Evolutionary conservation across 2,888 invertebrate genomes (phyloP).

Genomic region (Cantharis nigra): DNA sequence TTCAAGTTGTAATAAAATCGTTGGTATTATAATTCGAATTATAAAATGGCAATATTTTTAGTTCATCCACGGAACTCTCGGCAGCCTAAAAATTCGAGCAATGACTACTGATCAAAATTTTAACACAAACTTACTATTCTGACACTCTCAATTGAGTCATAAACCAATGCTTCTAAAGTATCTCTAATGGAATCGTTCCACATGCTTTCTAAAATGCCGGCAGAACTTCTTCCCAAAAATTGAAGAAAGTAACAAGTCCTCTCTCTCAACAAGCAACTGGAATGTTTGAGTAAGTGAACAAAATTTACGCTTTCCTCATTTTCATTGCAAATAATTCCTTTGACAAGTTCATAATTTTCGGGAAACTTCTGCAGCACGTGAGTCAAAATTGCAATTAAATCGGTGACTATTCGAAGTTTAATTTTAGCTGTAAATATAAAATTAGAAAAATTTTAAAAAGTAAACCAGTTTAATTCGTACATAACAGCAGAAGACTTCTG

Average conservation of each 20-base stretch:
- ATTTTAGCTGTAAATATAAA: slow-evolving; percentile 55
- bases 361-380: slow-evolving; percentile 75
- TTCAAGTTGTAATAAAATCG: background rate
- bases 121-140: slow-evolving; percentile 57
- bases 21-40: background rate
- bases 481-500: slow-evolving; percentile 57
- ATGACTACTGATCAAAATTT: background rate
- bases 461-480: slow-evolving; percentile 43
- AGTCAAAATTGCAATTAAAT: slow-evolving; percentile 74
- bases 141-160: slow-evolving; percentile 66
- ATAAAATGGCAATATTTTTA: slow-evolving; percentile 55
- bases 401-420: slow-evolving; percentile 67
- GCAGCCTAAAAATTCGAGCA: slow-evolving; percentile 55
- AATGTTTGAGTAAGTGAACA: slow-evolving; percentile 61
- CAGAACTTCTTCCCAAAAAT: slow-evolving; percentile 69
- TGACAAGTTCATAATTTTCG: slow-evolving; percentile 76
- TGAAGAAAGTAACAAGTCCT: slow-evolving; percentile 75
- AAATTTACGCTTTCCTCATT: slow-evolving; percentile 57
- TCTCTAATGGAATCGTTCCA: slow-evolving; percentile 67
- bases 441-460: background rate
- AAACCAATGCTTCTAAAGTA: slow-evolving; percentile 64
- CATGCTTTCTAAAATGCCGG: slow-evolving; percentile 65
- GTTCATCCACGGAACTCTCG: slow-evolving; percentile 60
- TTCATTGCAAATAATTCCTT: slow-evolving; percentile 65
- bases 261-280: slow-evolving; percentile 61